Evolutionary conservation across 2,113 vertebrate species (phyloP).

Genomic region (Spilogale gracilis): DNA sequence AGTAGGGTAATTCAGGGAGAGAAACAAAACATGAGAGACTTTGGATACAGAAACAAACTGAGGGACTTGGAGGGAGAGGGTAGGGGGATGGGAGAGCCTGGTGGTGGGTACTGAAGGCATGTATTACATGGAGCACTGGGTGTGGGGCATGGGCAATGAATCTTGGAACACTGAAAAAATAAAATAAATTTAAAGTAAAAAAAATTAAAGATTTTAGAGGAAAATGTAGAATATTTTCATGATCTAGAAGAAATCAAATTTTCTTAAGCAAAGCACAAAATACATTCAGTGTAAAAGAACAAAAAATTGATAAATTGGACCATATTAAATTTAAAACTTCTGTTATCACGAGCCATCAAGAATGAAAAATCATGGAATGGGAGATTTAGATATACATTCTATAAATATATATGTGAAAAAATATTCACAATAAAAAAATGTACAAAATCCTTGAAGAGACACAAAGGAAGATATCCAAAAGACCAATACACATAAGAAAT

Average conservation of each 20-base stretch:
- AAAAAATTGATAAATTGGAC: background rate
- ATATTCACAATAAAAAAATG: background rate
- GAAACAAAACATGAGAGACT: too few species aligned
- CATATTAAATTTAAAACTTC: constrained; percentile 19
- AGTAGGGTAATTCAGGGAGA: too few species aligned
- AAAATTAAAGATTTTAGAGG: background rate
- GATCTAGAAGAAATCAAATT: background rate
- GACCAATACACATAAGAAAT: background rate
- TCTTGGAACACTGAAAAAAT: too few species aligned
- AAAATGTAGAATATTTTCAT: background rate
- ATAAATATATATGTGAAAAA: background rate
- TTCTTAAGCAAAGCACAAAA: background rate
- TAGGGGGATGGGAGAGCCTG: too few species aligned
- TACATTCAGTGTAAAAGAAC: background rate
- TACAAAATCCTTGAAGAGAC: background rate
- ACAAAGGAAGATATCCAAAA: background rate
- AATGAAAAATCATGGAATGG: background rate
- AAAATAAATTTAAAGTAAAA: too few species aligned
- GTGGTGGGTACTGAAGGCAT: too few species aligned
- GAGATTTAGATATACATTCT: background rate
- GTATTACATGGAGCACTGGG: too few species aligned
- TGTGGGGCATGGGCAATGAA: too few species aligned
- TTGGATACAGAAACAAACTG: too few species aligned
- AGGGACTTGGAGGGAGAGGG: too few species aligned
- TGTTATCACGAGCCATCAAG: background rate